A percentile compares a stretch with the other conserved stretches of the same genome.
These are phyloP conservation scores for Drosophila pectinifera DNA, from an alignment of 1,140 invertebrate genomes.

Conservation along the genomic window DNA sequence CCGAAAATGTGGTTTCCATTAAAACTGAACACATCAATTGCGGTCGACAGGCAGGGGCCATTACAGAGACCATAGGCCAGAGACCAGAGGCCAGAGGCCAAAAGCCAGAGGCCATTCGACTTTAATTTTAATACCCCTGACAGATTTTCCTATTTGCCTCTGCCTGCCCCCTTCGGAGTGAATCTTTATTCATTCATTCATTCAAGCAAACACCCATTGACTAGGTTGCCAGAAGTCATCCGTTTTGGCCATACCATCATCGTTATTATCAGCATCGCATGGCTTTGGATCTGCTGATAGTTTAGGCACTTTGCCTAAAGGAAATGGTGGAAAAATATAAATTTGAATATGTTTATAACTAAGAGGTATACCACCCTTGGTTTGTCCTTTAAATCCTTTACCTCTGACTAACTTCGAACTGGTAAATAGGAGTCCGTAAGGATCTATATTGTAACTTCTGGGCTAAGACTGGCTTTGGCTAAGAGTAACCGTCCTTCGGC, in stretches of 20 bases:
- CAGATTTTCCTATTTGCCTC: constrained; percentile 21
- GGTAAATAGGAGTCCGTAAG: too few species aligned
- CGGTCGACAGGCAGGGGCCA: constrained; percentile 14
- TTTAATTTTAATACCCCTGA: constrained; percentile 63
- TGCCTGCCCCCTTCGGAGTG: constrained; percentile 1
- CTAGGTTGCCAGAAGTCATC: constrained; percentile 2
- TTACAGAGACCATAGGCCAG: constrained; percentile 13
- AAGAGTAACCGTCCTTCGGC: constrained; percentile 30
- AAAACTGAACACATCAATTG: constrained; percentile 73
- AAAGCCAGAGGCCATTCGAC: constrained; percentile 57
- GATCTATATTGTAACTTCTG: too few species aligned
- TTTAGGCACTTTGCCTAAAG: not conserved
- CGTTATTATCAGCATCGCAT: constrained; percentile 71
- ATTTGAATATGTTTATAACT: not conserved
- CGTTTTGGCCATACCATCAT: constrained; percentile 40
- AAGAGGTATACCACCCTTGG: too few species aligned
- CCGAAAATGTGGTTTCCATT: constrained; percentile 68
- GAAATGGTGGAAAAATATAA: not conserved
- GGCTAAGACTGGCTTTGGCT: not conserved
- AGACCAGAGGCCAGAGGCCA: constrained; percentile 35
- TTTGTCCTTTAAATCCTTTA: too few species aligned
- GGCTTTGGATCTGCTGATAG: constrained; percentile 44
- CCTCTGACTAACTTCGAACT: too few species aligned
- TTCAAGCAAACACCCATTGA: constrained; percentile 43
- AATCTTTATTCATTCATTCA: constrained; percentile 62